Base-by-base conservation (phyloP, 2,797 vertebrate genomes). In the Helarctos malayanus region DNA sequence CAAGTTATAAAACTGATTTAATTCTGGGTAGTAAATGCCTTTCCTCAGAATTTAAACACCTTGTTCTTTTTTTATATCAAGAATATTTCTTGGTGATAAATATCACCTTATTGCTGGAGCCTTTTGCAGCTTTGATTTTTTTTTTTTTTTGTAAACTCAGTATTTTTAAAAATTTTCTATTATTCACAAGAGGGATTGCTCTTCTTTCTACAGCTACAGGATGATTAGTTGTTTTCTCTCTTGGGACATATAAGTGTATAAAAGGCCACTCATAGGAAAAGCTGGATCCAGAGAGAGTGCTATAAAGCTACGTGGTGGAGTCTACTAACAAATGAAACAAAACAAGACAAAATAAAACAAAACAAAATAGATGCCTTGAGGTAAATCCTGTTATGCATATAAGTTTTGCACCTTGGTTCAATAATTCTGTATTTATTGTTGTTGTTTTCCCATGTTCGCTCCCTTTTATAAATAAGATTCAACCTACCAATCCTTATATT, bases 1-100 rank as follows among this genome's bases (percentile, higher is more conserved):
- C 41, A 86, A 89, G 56, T 96, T 97, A 78, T 97, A 97, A 97
- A 97, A 90, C 12, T 95, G 92, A 96, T 96, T 97, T 96, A 97
- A 96, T 96, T 97, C 85, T 93, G 27, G 57, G 79, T 84, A 89
- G 57, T 83, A 97, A 96, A 96, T 93, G 79, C 15, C 61, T 96
- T 94, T 95, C 59, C 59, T 95, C 52, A 83, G 95, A 97, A 97
- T 97, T 88, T 95, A 96, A 96, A 86, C 61, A 94, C 21, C 47
- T 52, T 94, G 61, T 41, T 97, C n/a, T 35, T 76, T 96, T 96
- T 95, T 80, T 89, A 56, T 84, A 96, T 78, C 5, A 78, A 83
- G 71, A 54, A 94, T 96, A 92, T 87, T 96, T 94, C 73, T 93
- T 79, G 52, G 54, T 87, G 56, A 94, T 92, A 97, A 96, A 93